Base-by-base conservation (phyloP, 2,113 vertebrate species). In the Caranx melampygus region DNA sequence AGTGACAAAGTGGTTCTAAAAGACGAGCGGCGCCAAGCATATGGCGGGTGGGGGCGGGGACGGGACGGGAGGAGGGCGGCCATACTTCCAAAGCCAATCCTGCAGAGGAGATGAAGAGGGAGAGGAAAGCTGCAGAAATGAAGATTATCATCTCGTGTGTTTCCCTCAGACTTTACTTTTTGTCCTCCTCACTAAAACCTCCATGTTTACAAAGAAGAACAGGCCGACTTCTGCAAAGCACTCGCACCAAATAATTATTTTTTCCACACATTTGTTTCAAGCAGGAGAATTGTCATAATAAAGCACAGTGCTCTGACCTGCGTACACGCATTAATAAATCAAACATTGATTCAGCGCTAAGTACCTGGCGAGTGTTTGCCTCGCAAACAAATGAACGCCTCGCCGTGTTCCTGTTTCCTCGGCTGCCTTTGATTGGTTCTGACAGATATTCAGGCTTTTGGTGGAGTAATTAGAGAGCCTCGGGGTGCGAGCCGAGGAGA, bases 381-480 rank as follows among this genome's bases (percentile, higher is more conserved):
- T 84, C 51, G 67, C 86, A 92, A 89, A 90, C 82, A 91, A 93
- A 90, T 60, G 61, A 91, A 90, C 45, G 81, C 84, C 77, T 72
- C 54, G 54, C 88, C 82, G 67, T 81, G 86, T 59, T 85, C 82
- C 52, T 76, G 80, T 88, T 89, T 88, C 78, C 72, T 44, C 26
- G 69, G 81, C 76, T 7, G 62, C 64, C 72, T 82, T 31, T 90
- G 87, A 93, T 93, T 91, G 89, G 83, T 84, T 78, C 86, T 91
- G 93, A 93, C 92, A 92, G 79, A 87, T 87, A 85, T 89, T 82
- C 85, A 34, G 79, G 75, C 73, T 73, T 77, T 82, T 76, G 81
- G 52, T 55, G 83, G 74, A 87, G 87, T 91, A 92, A 93, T 92
- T 89, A 89, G 88, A 88, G 88, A 75, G 81, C 91, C 90, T 86